Percentiles rank a stretch among this genome's conserved stretches.
phyloP scores from a whole-genome alignment of 2,797 vertebrate species.

The Champsocephalus esox region DNA sequence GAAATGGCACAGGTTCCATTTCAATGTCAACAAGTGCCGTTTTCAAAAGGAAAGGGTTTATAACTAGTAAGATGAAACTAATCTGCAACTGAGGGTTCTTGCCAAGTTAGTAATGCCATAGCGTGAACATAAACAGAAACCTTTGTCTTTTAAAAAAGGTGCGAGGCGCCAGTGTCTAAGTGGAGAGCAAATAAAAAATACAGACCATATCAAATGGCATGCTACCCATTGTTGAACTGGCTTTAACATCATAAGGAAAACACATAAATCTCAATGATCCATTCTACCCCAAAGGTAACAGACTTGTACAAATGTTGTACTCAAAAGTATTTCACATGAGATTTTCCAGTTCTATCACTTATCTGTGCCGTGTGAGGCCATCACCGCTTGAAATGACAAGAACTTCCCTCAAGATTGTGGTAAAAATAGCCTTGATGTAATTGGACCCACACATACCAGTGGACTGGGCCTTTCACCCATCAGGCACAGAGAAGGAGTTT shows the following conservation, averaged over 20 bases:
- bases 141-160: constrained; percentile 59
- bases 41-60: constrained; percentile 48
- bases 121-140: constrained; percentile 75
- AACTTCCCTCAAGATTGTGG: constrained; percentile 63
- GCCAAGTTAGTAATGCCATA: constrained; percentile 62
- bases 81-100: constrained; percentile 34
- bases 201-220: constrained; percentile 60
- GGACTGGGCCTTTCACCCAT: constrained; percentile 69
- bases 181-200: constrained; percentile 64
- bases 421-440: constrained; percentile 81
- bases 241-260: constrained; percentile 45
- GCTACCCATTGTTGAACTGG: constrained; percentile 53
- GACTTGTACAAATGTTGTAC: not conserved
- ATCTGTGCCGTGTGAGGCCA: constrained; percentile 14
- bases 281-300: constrained; percentile 33
- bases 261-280: constrained; percentile 36
- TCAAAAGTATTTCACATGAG: not conserved
- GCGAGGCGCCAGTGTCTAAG: constrained; percentile 57
- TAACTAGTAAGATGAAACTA: constrained; percentile 61
- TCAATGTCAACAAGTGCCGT: constrained; percentile 45
- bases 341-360: constrained; percentile 8
- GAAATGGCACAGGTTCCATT: constrained; percentile 40
- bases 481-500: constrained; percentile 72
- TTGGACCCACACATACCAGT: constrained; percentile 77
- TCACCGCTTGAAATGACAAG: constrained; percentile 41